phyloP scores from a whole-genome alignment of 2,797 vertebrate genomes.

The Lophotriccus pileatus region DNA sequence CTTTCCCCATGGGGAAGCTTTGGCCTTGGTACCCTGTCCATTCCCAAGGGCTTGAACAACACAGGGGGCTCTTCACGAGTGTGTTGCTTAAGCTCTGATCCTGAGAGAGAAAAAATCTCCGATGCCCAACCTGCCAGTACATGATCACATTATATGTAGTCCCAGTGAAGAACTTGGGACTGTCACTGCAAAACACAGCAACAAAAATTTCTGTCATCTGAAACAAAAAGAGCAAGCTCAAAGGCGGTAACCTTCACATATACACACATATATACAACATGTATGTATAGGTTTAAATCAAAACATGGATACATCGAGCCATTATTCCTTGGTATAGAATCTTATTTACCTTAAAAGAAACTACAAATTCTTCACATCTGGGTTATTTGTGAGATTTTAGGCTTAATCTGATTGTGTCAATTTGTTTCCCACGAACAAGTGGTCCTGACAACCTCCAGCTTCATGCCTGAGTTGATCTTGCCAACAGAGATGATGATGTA shows the following conservation, averaged over 20 bases:
- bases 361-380: not conserved
- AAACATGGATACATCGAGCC: not conserved
- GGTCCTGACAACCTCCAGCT: not conserved
- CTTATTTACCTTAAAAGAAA: not conserved
- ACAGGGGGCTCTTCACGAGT: not conserved
- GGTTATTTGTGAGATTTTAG: not conserved
- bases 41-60: not conserved
- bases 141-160: accelerated
- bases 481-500: slow-evolving; percentile 5
- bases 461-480: not conserved
- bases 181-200: not conserved
- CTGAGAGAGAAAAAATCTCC: not conserved
- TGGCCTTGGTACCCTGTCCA: not conserved
- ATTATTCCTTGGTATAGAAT: not conserved
- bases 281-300: not conserved
- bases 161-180: not conserved
- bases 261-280: not conserved
- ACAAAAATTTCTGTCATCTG: not conserved
- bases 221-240: not conserved
- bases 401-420: not conserved
- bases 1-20: not conserved
- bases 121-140: not conserved
- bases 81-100: not conserved
- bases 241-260: not conserved
- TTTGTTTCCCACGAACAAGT: not conserved